These are phyloP conservation scores for Philonicus albiceps DNA, from an alignment of 2,888 invertebrate species.

Conservation along the genomic window DNA sequence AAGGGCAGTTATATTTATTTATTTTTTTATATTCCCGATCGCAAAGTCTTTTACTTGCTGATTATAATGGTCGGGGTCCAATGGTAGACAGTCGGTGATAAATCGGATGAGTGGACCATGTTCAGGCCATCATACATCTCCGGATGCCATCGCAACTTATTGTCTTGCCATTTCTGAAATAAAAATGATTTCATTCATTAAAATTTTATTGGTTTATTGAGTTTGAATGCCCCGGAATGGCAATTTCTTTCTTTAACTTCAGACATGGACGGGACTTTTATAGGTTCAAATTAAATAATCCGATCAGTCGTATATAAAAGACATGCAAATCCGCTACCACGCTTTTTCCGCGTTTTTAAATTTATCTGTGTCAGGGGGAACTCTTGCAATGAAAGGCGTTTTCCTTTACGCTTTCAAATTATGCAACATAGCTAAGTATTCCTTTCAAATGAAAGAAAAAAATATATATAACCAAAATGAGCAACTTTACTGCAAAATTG, in stretches of 20 bases:
- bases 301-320: background rate
- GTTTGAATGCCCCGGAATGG: background rate
- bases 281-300: conserved; percentile 23
- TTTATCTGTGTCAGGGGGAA: background rate
- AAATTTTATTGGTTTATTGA: background rate
- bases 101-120: conserved; percentile 45
- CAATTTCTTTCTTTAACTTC: background rate
- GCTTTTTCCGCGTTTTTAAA: background rate
- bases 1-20: background rate
- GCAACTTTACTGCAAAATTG: background rate
- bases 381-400: background rate
- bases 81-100: background rate
- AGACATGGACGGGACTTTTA: background rate
- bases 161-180: conserved; percentile 70
- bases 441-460: background rate
- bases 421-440: background rate
- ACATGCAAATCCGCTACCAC: background rate
- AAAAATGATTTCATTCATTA: conserved; percentile 22
- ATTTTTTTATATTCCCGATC: background rate
- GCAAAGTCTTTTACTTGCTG: conserved; percentile 54
- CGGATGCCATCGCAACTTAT: conserved; percentile 70
- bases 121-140: conserved; percentile 66
- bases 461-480: no score
- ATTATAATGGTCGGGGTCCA: conserved; percentile 57
- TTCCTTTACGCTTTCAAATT: background rate